A percentile compares a stretch with the other conserved stretches of the same genome.
phyloP scores from a whole-genome alignment of 2,888 invertebrate species.

The Lottia gigantea region DNA sequence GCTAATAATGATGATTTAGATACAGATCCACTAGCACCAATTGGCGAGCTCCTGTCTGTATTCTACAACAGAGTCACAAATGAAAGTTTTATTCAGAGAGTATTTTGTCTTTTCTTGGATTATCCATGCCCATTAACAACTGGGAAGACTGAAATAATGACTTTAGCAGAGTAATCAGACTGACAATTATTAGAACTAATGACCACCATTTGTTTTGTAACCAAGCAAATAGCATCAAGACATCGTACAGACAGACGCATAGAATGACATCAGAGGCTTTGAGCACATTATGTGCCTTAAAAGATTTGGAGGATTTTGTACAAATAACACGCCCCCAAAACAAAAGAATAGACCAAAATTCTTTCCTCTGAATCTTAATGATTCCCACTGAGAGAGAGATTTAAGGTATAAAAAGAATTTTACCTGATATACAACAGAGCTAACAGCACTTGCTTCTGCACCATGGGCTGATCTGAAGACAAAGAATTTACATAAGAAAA shows the following conservation, averaged over 20 bases:
- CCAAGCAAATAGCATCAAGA: no score
- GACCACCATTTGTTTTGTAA: no score
- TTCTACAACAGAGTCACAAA: neutral
- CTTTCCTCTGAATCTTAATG: neutral
- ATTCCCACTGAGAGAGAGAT: neutral
- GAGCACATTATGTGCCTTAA: no score
- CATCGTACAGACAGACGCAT: no score
- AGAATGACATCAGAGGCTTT: no score
- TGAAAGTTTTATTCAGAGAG: no score
- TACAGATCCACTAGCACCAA: slow-evolving; percentile 50
- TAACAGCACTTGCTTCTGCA: slow-evolving; percentile 1
- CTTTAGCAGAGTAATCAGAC: no score
- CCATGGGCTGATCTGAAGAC: neutral
- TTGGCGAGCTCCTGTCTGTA: slow-evolving; percentile 33
- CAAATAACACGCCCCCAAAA: no score
- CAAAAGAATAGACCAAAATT: no score
- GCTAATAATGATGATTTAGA: slow-evolving; percentile 48
- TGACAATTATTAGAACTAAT: no score
- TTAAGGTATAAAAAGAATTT: neutral
- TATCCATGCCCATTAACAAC: slow-evolving; percentile 19
- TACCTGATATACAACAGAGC: slow-evolving; percentile 8
- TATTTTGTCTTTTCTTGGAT: no score
- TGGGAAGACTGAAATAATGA: neutral
- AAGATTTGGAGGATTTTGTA: no score
- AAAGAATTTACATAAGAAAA: neutral